Percentiles rank a stretch among this genome's conserved stretches.
Conservation (phyloP, 2,888 invertebrate genomes). For the Calliphora vomitoria region DNA sequence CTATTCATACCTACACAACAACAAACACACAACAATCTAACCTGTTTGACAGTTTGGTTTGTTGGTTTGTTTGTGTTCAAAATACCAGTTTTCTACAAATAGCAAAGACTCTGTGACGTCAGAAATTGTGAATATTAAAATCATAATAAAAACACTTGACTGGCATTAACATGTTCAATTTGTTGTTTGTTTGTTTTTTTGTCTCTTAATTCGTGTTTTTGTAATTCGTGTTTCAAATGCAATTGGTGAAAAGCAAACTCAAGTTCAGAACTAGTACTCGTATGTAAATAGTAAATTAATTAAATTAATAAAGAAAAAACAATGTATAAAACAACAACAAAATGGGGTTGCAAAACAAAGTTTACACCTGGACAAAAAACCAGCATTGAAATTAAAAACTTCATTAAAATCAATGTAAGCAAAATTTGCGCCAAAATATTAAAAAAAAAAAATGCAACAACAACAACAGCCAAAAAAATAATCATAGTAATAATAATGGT, state of each 20-base stretch:
- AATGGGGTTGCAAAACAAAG: conserved; percentile 6
- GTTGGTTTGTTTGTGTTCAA: background rate
- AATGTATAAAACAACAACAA: background rate
- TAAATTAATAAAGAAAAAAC: background rate
- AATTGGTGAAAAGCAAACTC: background rate
- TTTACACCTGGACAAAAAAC: conserved; percentile 9
- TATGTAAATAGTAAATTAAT: background rate
- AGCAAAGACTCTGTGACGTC: conserved; percentile 59
- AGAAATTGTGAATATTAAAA: conserved; percentile 35
- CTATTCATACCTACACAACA: background rate
- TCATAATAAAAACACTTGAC: conserved; percentile 33
- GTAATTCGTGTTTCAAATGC: background rate
- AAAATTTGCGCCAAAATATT: conserved; percentile 63
- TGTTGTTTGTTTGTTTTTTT: background rate
- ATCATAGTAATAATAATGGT: conserved; percentile 36
- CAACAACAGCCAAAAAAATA: conserved; percentile 11
- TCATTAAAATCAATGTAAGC: conserved; percentile 14
- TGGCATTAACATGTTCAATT: background rate
- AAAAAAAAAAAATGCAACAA: background rate
- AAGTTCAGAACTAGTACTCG: conserved; percentile 8
- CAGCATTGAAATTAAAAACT: conserved; percentile 2
- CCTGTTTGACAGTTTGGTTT: conserved; percentile 16
- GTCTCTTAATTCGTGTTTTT: background rate
- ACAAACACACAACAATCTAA: conserved; percentile 4
- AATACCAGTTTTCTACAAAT: conserved; percentile 45